Evolutionary conservation across 2,113 vertebrate species (phyloP).

Genomic region (Odocoileus virginianus): DNA sequence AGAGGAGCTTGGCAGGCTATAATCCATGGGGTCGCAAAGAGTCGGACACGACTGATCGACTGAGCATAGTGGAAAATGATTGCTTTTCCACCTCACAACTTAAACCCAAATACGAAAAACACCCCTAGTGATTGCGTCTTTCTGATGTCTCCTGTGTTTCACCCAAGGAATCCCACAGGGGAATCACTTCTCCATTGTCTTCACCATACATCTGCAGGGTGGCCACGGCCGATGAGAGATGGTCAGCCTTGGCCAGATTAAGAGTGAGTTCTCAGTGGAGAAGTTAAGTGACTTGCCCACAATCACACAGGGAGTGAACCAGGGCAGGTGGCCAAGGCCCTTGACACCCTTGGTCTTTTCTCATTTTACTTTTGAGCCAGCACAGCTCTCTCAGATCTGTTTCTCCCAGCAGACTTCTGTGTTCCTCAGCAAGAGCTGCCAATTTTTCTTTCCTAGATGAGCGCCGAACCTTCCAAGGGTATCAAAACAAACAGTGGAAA

Average conservation of each 20-base stretch:
- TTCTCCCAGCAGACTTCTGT: background rate
- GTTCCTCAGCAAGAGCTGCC: background rate
- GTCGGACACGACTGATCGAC: background rate
- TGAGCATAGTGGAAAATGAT: background rate
- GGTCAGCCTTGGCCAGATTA: background rate
- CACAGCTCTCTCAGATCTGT: background rate
- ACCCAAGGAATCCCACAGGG: background rate
- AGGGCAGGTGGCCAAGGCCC: background rate
- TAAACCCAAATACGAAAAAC: background rate
- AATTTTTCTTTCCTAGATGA: conserved; percentile 49
- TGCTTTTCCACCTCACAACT: background rate
- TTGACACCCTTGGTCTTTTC: background rate
- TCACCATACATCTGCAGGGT: background rate
- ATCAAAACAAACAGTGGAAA: conserved; percentile 35
- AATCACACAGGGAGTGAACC: background rate
- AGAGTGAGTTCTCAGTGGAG: background rate
- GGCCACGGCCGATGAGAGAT: background rate
- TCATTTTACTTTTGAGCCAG: background rate
- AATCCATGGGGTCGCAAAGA: background rate
- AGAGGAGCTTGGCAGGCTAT: background rate
- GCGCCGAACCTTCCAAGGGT: background rate
- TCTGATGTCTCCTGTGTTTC: background rate
- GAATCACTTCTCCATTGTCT: background rate
- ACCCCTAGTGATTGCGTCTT: background rate
- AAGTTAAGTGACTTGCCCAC: background rate